These are phyloP conservation scores for Limanda limanda DNA, from an alignment of 2,113 vertebrate genomes.

Conservation along the genomic window DNA sequence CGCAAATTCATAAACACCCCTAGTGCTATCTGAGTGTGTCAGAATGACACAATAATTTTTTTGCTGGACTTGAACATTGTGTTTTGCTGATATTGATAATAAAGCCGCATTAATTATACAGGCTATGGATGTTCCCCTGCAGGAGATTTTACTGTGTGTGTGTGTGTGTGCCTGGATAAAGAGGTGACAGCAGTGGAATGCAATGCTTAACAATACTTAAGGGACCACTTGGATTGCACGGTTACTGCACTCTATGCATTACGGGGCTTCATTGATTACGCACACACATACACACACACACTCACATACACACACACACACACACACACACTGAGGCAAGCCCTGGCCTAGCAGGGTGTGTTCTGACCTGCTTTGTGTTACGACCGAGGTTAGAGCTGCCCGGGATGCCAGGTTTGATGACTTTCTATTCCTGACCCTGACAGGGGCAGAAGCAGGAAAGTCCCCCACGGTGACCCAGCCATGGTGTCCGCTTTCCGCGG, in stretches of 20 bases:
- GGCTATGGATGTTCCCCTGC: conserved; percentile 12
- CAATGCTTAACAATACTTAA: conserved; percentile 21
- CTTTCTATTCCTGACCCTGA: conserved; percentile 69
- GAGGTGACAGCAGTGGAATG: conserved; percentile 17
- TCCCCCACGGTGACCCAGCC: conserved; percentile 65
- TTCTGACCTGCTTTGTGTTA: conserved; percentile 46
- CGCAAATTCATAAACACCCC: conserved; percentile 59
- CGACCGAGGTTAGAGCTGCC: conserved; percentile 36
- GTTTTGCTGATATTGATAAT: conserved; percentile 42
- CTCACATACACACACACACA: conserved; percentile 10
- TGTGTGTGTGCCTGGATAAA: conserved; percentile 2
- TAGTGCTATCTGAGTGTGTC: conserved; percentile 33
- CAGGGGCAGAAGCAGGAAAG: conserved; percentile 70
- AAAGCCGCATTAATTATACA: conserved; percentile 22
- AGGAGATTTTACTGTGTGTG: conserved; percentile 13
- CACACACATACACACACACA: conserved; percentile 12
- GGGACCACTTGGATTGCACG: conserved; percentile 39
- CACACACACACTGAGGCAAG: conserved; percentile 30
- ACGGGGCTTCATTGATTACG: conserved; percentile 16
- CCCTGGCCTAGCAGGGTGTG: conserved; percentile 21
- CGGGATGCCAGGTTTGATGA: conserved; percentile 67
- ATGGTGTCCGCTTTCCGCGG: conserved; percentile 70
- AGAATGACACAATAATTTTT: conserved; percentile 4
- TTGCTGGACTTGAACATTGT: not conserved
- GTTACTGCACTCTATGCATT: conserved; percentile 39